Base-by-base conservation (phyloP, 2,797 vertebrate species). In the Antrozous pallidus region DNA sequence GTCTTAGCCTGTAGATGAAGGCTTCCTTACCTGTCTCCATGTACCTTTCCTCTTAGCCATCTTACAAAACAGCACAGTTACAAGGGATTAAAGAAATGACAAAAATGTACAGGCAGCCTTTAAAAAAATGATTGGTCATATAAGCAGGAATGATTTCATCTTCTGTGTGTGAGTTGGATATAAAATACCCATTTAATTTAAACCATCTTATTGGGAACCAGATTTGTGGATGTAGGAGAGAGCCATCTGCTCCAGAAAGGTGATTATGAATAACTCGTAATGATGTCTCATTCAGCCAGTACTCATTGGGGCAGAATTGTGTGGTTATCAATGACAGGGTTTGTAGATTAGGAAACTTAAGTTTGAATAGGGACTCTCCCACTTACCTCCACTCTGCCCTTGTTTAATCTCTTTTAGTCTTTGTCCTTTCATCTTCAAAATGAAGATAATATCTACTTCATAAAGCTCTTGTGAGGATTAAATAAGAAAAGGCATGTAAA, bases 1-100 rank as follows among this genome's bases (percentile, higher is more conserved):
- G 0, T 96, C 96, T 8, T 97, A 98, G 20, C 97, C 98, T 0
- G 98, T 98, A 0, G 97, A 95, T 0, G 84, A 94, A 69, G 99
- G 98, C 97, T 99, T 99, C 95, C 98, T 98, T 94, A 98, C 98
- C 36, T 98, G 98, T 63, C 97, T 98, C 65, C 13, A 6, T 83
- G 10, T 51, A 45, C 36, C 10, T 17, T 9, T n/a, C 17, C 16
- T 18, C 16, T 86, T 77, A 61, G 36, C 61, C 58, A 20, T 5
- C 7, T 54, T 49, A 54, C 7, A 67, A 71, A 63, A 45, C 3
- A 73, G 85, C 6, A 88, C 18, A 63, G 16, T 82, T 82, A 80
- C 1, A 65, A 28, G 36, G 80, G 20, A 93, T 86, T 81, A 88
- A 85, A 80, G 33, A 63, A 40, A 69, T 69, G 40, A 49, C 56